Evolutionary conservation across 2,888 invertebrate species (phyloP).

Genomic region (Melangyna quadrimaculata): DNA sequence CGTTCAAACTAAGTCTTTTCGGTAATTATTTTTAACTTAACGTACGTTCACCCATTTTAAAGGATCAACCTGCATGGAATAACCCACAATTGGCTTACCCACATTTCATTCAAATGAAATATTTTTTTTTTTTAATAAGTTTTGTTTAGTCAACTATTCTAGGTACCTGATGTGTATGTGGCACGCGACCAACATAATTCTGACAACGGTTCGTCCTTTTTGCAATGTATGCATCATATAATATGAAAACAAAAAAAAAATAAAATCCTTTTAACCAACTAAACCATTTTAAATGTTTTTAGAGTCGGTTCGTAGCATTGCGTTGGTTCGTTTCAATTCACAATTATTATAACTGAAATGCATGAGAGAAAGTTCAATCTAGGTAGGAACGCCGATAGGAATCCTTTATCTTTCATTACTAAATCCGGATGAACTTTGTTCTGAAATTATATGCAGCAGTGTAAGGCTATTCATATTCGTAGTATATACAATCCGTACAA

Average conservation of each 20-base stretch:
- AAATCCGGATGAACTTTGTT: conserved; percentile 50
- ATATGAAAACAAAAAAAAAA: not conserved
- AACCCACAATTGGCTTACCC: conserved; percentile 23
- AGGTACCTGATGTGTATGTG: not conserved
- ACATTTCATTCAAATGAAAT: conserved; percentile 40
- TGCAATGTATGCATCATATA: conserved; percentile 13
- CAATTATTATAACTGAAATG: not conserved
- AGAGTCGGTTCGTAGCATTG: conserved; percentile 16
- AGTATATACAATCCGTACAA: no score
- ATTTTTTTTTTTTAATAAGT: conserved; percentile 17
- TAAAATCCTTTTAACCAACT: conserved; percentile 24
- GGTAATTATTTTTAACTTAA: conserved; percentile 30
- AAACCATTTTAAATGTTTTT: conserved; percentile 51
- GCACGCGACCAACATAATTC: conserved; percentile 47
- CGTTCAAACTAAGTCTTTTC: conserved; percentile 38
- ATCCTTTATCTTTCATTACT: conserved; percentile 3
- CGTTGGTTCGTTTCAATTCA: conserved; percentile 40
- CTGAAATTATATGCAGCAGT: conserved; percentile 5
- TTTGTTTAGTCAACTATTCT: not conserved
- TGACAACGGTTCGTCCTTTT: not conserved
- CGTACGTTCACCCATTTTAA: conserved; percentile 14
- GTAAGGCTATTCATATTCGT: no score
- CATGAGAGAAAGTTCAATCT: not conserved
- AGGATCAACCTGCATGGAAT: conserved; percentile 37
- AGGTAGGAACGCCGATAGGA: not conserved